Base-by-base conservation (phyloP, 2,113 vertebrate species). In the Dipodomys merriami region DNA sequence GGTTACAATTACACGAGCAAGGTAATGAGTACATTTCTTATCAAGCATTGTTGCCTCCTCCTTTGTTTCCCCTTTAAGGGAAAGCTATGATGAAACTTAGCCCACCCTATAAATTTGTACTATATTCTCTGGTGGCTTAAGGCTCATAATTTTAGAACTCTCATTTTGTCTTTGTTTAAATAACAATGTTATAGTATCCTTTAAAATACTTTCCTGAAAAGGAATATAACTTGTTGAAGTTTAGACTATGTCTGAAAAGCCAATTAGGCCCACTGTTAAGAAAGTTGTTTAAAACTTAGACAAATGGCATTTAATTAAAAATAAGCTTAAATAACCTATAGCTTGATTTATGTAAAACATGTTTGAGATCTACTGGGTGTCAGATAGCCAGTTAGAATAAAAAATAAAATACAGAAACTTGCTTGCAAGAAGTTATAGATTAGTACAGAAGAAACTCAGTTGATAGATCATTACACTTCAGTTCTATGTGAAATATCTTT, bases 91-190 rank as follows among this genome's bases (percentile, higher is more conserved):
- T 87, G 74, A 93, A 89, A 92, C 19, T 46, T 92, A 64, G 72
- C 91, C 86, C 69, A 95, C 33, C 67, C 67, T 78, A 57, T 93
- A 94, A 96, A 94, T 23, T 89, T 91, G 8, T 65, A 30, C 33
- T 22, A 78, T 82, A 82, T 73, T 91, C 76, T 86, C 69, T 33
- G 73, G 86, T 95, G 46, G 83, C 94, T 65, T 95, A 35, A 13
- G 78, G 86, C 86, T 94, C 53, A 71, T 72, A 49, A 76, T 91
- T 95, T 96, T 83, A 92, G 77, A 96, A 79, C 57, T 93, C 69
- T 88, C 62, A 84, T 82, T 96, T 96, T 87, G 89, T 94, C 80
- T 96, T 95, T 95, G 93, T 74, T 97, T 94, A 96, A 94, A 93
- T 91, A 87, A 6, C 74, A 86, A 91, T 93, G 78, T 78, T 77